Base-by-base conservation (phyloP, 2,113 vertebrate genomes). In the Dasypus novemcinctus region DNA sequence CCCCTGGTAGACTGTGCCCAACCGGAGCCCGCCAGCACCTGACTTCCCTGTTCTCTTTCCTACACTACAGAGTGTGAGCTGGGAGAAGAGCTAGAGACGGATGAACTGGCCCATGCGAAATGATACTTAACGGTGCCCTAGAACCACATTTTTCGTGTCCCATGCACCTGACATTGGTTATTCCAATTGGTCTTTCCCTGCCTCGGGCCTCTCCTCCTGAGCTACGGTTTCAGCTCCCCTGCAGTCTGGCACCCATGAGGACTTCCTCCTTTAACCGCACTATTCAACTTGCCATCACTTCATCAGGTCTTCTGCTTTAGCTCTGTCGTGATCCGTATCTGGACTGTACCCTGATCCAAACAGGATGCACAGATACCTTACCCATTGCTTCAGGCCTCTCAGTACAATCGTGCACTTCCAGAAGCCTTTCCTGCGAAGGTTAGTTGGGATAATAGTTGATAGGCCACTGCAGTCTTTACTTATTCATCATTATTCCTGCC, bases 1-100 rank as follows among this genome's bases (percentile, higher is more conserved):
- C 15, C 5, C 2, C 1, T n/a, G 4, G 0, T 15, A 69, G 33
- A 31, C 2, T 11, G 13, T 38, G 1, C n/a, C 84, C 43, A 43
- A 29, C 9, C n/a, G n/a, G n/a, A 76, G 80, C 31, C 6, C 14
- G 2, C 64, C 7, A 7, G 33, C 41, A 12, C 23, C 21, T 66
- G 8, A 52, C 52, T 54, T 15, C 75, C 63, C 2, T 38, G 61
- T 4, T 66, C 33, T 33, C 81, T 81, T 63, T 63, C 71, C 46
- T 46, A 13, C 21, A 52, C 33, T 27, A 7, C 41, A 23, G 41
- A 41, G 7, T 31, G 13, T 5, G 36, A 83, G 5, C 49, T 33
- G 49, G 61, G 72, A 14, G 18, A 66, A 33, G 69, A 12, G 33
- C 9, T 23, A 66, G 76, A 69, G 27, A 25, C 29, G 7, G 2